Base-by-base conservation (phyloP, 2,888 invertebrate genomes). In the Andrena marginata region DNA sequence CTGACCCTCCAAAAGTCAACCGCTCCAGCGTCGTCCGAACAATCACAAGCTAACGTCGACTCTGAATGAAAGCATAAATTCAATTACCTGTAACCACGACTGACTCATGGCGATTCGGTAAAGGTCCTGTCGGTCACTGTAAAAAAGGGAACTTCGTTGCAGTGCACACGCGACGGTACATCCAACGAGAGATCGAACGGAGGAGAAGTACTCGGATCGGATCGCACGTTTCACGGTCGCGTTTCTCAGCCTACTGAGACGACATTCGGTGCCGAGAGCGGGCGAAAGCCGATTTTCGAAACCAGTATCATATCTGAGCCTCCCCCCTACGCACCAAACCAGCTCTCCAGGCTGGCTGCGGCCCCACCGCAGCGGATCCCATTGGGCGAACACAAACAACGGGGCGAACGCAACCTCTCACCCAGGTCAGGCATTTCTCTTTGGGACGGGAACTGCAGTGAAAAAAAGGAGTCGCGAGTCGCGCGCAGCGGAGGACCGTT, bases 201-300 rank as follows among this genome's bases (percentile, higher is more conserved):
- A 42, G 16, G 16, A 35, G 51, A 26, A n/a, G 56, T 42, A 76
- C 63, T 76, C 76, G 76, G 62, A 63, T 54, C 62, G 51, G 54
- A 35, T 49, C 56, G 83, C 63, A 26, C 69, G 78, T 79, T 63
- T 73, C 75, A 85, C 88, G 77, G 59, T 82, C 87, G 77, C 70
- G 84, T 71, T 59, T 67, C 77, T 62, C 65, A 67, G 48, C 20
- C 85, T 72, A 88, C 87, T 88, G 85, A 63, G 70, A 42, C 63
- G 82, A 76, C 42, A 69, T 75, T 85, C 74, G 56, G 76, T 42
- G 65, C 80, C 26, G 56, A 26, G 76, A 74, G 59, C 80, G 54
- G 71, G 65, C 77, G 80, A 72, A 87, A 87, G 89, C 80, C 77
- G 88, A 84, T 89, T 88, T 88, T 88, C 80, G 77, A 88, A 88